Percentiles rank a stretch among this genome's conserved stretches.
phyloP scores from a whole-genome alignment of 2,113 vertebrate genomes.

The Ursus arctos region DNA sequence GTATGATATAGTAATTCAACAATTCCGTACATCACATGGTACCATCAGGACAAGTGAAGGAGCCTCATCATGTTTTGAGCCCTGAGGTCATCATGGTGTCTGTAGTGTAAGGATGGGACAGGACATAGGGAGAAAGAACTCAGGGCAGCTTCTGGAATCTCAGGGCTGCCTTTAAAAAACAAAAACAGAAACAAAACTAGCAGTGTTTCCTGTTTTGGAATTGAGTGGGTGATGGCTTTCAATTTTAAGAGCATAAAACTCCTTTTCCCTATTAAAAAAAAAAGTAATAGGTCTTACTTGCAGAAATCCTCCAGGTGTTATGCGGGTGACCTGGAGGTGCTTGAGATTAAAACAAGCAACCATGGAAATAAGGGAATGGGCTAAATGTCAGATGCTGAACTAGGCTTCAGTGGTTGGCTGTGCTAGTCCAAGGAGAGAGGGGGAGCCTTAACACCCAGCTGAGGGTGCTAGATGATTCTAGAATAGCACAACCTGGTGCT shows the following conservation, averaged over 20 bases:
- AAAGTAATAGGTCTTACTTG: background rate
- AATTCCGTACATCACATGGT: background rate
- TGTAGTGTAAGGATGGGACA: background rate
- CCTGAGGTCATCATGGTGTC: background rate
- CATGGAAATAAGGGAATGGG: background rate
- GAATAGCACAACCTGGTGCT: background rate
- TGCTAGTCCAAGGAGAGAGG: background rate
- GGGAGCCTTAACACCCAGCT: background rate
- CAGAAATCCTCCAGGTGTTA: background rate
- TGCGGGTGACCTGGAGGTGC: background rate
- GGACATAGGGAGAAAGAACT: background rate
- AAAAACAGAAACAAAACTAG: background rate
- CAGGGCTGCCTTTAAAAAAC: background rate
- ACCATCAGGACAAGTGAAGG: background rate
- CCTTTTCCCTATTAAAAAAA: background rate
- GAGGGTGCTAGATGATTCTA: background rate
- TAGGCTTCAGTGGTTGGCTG: background rate
- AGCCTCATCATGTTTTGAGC: background rate
- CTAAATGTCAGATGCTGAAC: background rate
- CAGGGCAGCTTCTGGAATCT: background rate
- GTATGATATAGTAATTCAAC: background rate
- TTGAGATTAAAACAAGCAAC: background rate
- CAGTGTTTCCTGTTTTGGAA: background rate
- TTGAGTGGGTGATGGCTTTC: conserved; percentile 25
- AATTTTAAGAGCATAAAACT: conserved; percentile 46